Percentiles rank a stretch among this genome's conserved stretches.
These are phyloP conservation scores for Ranitomeya imitator DNA, from an alignment of 2,113 vertebrate genomes.

Conservation along the genomic window DNA sequence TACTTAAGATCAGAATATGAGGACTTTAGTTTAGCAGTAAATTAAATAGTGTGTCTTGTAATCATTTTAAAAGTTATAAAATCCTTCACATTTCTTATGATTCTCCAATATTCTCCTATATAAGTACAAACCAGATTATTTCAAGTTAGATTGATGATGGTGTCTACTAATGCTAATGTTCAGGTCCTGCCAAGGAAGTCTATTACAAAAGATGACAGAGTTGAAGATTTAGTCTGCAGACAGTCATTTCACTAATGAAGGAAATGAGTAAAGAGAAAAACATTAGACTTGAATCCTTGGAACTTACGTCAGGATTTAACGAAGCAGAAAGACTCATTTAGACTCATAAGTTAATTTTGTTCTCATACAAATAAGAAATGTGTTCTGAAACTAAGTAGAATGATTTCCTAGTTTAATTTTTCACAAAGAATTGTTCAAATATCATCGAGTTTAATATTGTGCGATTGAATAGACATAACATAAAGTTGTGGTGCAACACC, in stretches of 20 bases:
- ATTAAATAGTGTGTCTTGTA: not conserved
- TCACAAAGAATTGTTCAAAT: not conserved
- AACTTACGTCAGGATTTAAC: not conserved
- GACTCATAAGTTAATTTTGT: not conserved
- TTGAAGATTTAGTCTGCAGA: slow-evolving; percentile 29
- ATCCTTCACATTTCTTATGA: not conserved
- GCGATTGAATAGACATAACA: too few species aligned
- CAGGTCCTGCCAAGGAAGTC: slow-evolving; percentile 29
- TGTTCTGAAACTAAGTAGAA: not conserved
- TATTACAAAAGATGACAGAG: slow-evolving; percentile 34
- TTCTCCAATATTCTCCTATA: not conserved
- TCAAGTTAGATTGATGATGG: slow-evolving; percentile 44
- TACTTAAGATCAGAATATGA: not conserved
- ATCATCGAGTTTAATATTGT: not conserved
- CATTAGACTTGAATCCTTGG: slow-evolving; percentile 8
- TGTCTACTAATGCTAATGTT: slow-evolving; percentile 33
- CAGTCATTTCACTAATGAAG: slow-evolving; percentile 42
- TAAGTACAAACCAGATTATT: slow-evolving; percentile 40
- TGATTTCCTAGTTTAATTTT: not conserved
- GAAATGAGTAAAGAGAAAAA: slow-evolving; percentile 25
- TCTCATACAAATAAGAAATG: not conserved
- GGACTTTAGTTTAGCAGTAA: not conserved
- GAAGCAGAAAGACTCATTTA: slow-evolving; percentile 14
- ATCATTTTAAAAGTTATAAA: not conserved
- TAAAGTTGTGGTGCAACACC: too few species aligned